phyloP scores from a whole-genome alignment of 2,797 vertebrate species.

The Caiman crocodilus region DNA sequence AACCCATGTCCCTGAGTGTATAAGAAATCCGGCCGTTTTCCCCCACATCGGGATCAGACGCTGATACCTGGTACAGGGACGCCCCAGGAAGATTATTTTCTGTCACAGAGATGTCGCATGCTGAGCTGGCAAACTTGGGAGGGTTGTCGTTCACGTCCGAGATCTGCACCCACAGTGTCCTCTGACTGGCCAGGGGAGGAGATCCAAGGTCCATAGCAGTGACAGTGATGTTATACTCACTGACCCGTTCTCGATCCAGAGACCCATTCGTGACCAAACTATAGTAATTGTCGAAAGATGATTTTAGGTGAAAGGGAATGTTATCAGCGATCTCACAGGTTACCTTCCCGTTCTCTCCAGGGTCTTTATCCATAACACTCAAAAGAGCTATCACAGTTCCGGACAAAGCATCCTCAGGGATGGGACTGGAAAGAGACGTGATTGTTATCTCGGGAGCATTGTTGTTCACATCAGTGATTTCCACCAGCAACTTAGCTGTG shows the following conservation, averaged over 20 bases:
- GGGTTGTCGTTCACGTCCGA: slow-evolving; percentile 85
- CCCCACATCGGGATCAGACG: slow-evolving; percentile 81
- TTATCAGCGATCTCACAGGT: slow-evolving; percentile 73
- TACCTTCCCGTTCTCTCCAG: slow-evolving; percentile 80
- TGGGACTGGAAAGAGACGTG: slow-evolving; percentile 77
- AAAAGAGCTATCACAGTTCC: slow-evolving; percentile 83
- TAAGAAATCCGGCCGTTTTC: slow-evolving; percentile 80
- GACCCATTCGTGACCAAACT: slow-evolving; percentile 75
- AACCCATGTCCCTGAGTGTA: slow-evolving; percentile 69
- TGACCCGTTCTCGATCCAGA: slow-evolving; percentile 77
- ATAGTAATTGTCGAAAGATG: slow-evolving; percentile 80
- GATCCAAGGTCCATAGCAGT: slow-evolving; percentile 81
- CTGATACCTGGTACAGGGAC: slow-evolving; percentile 79
- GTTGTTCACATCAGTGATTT: slow-evolving; percentile 84
- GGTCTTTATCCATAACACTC: slow-evolving; percentile 80
- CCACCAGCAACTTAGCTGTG: slow-evolving; percentile 82
- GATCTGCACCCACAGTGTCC: slow-evolving; percentile 75
- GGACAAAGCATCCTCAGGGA: slow-evolving; percentile 79
- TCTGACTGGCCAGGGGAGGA: slow-evolving; percentile 73
- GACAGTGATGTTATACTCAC: slow-evolving; percentile 80
- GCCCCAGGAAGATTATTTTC: slow-evolving; percentile 84
- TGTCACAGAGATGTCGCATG: slow-evolving; percentile 79
- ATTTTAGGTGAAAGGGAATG: slow-evolving; percentile 79
- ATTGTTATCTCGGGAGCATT: slow-evolving; percentile 82
- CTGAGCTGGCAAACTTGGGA: slow-evolving; percentile 77